Evolutionary conservation across 2,888 invertebrate species (phyloP).

Genomic region (Nycteola revayana): DNA sequence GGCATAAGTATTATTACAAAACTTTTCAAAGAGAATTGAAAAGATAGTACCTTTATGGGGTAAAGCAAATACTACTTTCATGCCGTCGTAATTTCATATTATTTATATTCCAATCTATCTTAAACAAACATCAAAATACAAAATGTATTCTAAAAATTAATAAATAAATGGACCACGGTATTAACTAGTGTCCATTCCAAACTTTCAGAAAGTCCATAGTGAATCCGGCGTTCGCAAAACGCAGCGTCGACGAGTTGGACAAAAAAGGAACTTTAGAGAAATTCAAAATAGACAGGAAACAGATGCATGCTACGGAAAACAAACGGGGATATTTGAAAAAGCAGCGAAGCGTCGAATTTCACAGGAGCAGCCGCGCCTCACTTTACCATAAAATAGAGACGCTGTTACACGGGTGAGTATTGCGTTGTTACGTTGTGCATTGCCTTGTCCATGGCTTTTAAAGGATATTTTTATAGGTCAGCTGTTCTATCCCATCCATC

Average conservation of each 20-base stretch:
- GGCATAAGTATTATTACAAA: too few species aligned
- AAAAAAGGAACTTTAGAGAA: slow-evolving; percentile 48
- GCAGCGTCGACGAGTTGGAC: slow-evolving; percentile 52
- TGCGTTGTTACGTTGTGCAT: slow-evolving; percentile 20
- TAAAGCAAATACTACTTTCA: too few species aligned
- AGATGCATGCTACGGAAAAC: slow-evolving; percentile 67
- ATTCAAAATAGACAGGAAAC: slow-evolving; percentile 66
- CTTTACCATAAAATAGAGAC: slow-evolving; percentile 85
- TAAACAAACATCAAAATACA: too few species aligned
- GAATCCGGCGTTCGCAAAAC: slow-evolving; percentile 77
- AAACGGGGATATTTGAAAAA: slow-evolving; percentile 64
- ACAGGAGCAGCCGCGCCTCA: slow-evolving; percentile 83
- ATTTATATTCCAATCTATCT: too few species aligned
- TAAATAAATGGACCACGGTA: too few species aligned
- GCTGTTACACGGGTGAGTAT: slow-evolving; percentile 83
- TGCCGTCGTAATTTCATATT: too few species aligned
- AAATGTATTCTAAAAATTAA: too few species aligned
- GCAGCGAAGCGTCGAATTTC: slow-evolving; percentile 69
- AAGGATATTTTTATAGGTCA: too few species aligned
- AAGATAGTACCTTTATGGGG: too few species aligned
- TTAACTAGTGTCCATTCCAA: slow-evolving; percentile 10
- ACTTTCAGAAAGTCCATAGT: slow-evolving; percentile 68
- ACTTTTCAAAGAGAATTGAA: too few species aligned
- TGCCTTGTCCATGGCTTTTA: slow-evolving; percentile 12
- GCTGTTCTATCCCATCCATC: too few species aligned